A percentile compares a stretch with the other conserved stretches of the same genome.
Evolutionary conservation across 2,113 vertebrate species (phyloP).

Genomic region (Syrmaticus mikado): DNA sequence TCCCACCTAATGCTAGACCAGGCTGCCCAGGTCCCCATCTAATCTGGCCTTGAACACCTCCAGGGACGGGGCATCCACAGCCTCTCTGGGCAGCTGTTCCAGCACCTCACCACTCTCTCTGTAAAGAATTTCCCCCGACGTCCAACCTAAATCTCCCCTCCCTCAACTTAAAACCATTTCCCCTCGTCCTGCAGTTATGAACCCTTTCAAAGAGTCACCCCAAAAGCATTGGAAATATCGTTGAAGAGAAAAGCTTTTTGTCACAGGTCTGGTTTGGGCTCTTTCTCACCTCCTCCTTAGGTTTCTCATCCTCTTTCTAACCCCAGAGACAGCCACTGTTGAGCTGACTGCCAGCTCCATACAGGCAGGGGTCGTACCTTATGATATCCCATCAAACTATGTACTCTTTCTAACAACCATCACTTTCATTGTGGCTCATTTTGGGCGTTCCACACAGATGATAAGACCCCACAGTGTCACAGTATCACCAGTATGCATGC

Average conservation of each 20-base stretch:
- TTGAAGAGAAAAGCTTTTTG: not conserved
- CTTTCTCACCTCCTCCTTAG: not conserved
- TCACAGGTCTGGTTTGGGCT: not conserved
- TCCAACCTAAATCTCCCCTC: too few relatives aligned
- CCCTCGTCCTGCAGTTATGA: too few relatives aligned
- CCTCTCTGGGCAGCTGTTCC: too few relatives aligned
- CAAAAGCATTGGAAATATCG: not conserved
- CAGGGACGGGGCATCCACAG: too few relatives aligned
- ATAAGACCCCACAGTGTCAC: not conserved
- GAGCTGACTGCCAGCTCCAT: conserved; percentile 77
- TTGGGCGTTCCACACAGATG: not conserved
- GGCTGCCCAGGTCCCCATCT: too few relatives aligned
- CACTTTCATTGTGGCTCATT: not conserved
- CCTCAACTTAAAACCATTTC: too few relatives aligned
- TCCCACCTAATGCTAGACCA: too few relatives aligned
- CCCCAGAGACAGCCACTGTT: conserved; percentile 52
- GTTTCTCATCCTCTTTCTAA: not conserved
- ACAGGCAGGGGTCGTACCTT: conserved; percentile 78
- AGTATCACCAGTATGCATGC: not conserved
- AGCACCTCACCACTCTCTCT: too few relatives aligned
- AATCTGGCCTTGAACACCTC: too few relatives aligned
- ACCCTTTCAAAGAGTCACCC: not conserved
- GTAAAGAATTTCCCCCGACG: too few relatives aligned
- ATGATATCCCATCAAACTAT: not conserved
- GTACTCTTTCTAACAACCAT: not conserved